Evolutionary conservation across 37 sponge, comb jelly and placozoan species (phyloP).

Genomic region (Cladorhizidae sp.): DNA sequence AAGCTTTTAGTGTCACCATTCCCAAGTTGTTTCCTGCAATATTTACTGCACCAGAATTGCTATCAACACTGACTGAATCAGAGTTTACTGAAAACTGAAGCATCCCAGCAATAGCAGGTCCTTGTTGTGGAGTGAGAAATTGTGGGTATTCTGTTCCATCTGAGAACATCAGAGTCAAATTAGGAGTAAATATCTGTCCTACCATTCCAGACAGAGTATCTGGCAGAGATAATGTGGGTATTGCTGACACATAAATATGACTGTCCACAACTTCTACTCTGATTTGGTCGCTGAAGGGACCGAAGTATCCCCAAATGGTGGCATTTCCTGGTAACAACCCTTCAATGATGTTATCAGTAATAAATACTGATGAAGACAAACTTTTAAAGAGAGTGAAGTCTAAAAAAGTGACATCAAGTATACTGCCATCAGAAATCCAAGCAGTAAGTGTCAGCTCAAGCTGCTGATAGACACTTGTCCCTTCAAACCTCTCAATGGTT

Average conservation of each 20-base stretch:
- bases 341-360: conserved; percentile 8
- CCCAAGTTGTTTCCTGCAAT: conserved; percentile 32
- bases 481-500: not conserved
- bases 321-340: conserved; percentile 1
- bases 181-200: not conserved
- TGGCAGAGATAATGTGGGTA: conserved; percentile 21
- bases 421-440: conserved; percentile 25
- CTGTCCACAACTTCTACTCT: conserved; percentile 22
- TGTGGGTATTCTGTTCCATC: conserved; percentile 36
- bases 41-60: conserved; percentile 11
- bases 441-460: conserved; percentile 39
- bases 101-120: conserved; percentile 18
- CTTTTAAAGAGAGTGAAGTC: not conserved
- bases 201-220: conserved; percentile 1
- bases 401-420: conserved; percentile 16
- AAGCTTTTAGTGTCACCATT: conserved; percentile 14
- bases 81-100: conserved; percentile 23
- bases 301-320: conserved; percentile 26
- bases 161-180: conserved; percentile 40
- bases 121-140: conserved; percentile 16
- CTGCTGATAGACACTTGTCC: conserved; percentile 32
- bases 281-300: not conserved
- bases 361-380: not conserved
- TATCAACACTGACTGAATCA: conserved; percentile 21
- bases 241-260: conserved; percentile 12